Conservation (phyloP, 2,113 vertebrate species). For the Ursus arctos region DNA sequence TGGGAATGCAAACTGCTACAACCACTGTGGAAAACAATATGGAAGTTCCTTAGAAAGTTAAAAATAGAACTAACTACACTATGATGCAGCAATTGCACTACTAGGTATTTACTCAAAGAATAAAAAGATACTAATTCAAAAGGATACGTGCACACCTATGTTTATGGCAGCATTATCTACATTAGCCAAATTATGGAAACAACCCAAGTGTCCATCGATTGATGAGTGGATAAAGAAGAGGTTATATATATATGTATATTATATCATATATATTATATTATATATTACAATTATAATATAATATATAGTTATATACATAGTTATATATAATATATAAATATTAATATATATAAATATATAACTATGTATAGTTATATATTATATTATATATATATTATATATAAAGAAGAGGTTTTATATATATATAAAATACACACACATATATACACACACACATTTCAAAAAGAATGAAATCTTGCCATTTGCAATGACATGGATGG, state of each 20-base stretch:
- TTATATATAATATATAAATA: no score
- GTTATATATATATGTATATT: background rate
- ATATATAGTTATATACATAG: no score
- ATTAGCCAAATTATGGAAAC: background rate
- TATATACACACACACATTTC: background rate
- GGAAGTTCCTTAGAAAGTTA: background rate
- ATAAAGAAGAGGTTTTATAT: no score
- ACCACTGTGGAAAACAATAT: background rate
- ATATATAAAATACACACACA: background rate
- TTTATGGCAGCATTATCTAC: background rate
- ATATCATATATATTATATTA: no score
- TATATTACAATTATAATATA: no score
- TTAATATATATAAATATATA: no score
- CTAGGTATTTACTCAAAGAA: background rate
- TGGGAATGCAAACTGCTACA: background rate
- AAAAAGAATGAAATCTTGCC: background rate
- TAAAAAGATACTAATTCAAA: background rate
- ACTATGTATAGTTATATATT: no score
- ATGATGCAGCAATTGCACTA: background rate
- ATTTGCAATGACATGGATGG: background rate
- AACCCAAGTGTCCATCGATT: background rate
- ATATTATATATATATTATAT: no score
- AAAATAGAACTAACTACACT: background rate
- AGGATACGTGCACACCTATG: background rate
- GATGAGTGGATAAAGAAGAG: background rate